phyloP scores from a whole-genome alignment of 2,797 vertebrate genomes.

The Zalophus californianus region DNA sequence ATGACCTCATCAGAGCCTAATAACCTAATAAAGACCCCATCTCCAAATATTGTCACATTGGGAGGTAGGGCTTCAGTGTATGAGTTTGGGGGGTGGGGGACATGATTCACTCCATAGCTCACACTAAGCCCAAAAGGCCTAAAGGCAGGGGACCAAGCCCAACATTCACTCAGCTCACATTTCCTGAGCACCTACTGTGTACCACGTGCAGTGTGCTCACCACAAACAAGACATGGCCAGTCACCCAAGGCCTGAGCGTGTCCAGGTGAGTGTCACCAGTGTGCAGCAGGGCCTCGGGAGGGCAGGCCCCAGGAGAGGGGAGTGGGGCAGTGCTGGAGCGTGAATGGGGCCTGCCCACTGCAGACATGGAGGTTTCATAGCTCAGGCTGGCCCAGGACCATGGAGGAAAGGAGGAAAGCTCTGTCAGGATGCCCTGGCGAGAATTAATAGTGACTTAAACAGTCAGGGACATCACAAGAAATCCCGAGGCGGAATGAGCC shows the following conservation, averaged over 20 bases:
- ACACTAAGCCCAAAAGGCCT: background rate
- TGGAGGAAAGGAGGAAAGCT: background rate
- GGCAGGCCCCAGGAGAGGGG: no score
- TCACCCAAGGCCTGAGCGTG: background rate
- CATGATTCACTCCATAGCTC: background rate
- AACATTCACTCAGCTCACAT: background rate
- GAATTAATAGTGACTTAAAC: background rate
- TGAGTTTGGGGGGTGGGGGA: background rate
- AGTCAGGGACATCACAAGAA: background rate
- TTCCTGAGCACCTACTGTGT: background rate
- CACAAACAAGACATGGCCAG: background rate
- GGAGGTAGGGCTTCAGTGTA: background rate
- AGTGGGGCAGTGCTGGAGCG: background rate
- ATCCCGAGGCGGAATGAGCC: background rate
- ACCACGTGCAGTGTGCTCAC: background rate
- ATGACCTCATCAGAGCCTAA: background rate
- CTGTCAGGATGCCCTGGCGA: background rate
- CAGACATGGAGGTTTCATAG: rapidly evolving
- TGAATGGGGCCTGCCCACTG: background rate
- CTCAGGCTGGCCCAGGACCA: background rate
- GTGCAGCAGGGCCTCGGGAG: background rate
- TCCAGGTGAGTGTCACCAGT: background rate
- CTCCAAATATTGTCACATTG: background rate
- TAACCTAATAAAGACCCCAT: background rate
- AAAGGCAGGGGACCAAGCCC: background rate